Percentiles rank a stretch among this genome's conserved stretches.
These are phyloP conservation scores for Sycophaga agraensis DNA, from an alignment of 1,140 invertebrate species.

Conservation along the genomic window DNA sequence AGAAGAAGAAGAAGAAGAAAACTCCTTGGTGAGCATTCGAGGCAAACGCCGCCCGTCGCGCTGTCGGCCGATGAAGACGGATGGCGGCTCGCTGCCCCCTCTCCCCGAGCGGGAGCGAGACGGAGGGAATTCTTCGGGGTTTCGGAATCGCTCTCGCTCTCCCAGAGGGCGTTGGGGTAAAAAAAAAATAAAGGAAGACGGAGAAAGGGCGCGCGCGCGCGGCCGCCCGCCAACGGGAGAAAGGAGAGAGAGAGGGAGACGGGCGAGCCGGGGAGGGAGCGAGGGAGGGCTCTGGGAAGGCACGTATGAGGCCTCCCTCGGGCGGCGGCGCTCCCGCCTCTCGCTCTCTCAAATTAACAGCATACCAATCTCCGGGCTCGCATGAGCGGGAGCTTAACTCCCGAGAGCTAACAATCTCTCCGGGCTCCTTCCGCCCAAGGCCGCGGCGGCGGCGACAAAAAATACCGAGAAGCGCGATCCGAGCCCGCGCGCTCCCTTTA, in stretches of 20 bases:
- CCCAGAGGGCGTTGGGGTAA: neutral
- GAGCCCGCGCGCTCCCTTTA: too few species aligned
- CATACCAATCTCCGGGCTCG: constrained; percentile 52
- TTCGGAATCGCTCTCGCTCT: constrained; percentile 17
- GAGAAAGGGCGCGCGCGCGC: constrained; percentile 18
- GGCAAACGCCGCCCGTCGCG: constrained; percentile 60
- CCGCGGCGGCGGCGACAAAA: constrained; percentile 14
- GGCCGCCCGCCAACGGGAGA: constrained; percentile 1
- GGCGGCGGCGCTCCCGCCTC: constrained; percentile 38
- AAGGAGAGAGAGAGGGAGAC: constrained; percentile 26
- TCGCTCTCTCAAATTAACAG: constrained; percentile 57
- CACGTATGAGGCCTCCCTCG: constrained; percentile 22
- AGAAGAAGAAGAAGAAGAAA: constrained; percentile 47
- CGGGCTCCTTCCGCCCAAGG: constrained; percentile 1
- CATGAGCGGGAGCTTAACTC: neutral
- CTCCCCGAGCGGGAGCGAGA: constrained; percentile 32
- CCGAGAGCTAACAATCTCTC: constrained; percentile 9
- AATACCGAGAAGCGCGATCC: constrained; percentile 13
- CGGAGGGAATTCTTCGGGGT: constrained; percentile 30
- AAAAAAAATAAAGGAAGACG: constrained; percentile 13
- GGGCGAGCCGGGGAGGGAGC: constrained; percentile 31
- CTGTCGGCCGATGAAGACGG: constrained; percentile 61
- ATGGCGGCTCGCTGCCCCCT: constrained; percentile 49
- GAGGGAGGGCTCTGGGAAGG: constrained; percentile 9
- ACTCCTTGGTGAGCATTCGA: constrained; percentile 58